Conservation (phyloP, 2,113 vertebrate genomes). For the Gavialis gangeticus region DNA sequence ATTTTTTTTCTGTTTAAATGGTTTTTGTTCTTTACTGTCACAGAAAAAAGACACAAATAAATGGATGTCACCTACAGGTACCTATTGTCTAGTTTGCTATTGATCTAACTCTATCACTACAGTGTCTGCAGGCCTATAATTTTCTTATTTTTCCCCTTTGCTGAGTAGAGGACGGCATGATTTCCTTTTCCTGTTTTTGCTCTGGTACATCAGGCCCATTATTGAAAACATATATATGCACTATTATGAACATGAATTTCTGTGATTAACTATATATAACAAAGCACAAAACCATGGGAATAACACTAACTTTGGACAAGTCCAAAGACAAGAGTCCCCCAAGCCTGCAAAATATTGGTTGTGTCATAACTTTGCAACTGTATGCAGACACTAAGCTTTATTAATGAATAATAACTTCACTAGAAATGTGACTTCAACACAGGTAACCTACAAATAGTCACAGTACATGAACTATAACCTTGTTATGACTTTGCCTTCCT, state of each 20-base stretch:
- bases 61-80: neutral
- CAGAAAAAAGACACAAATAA: neutral
- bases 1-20: neutral
- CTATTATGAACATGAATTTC: neutral
- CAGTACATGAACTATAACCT: slow-evolving; percentile 52
- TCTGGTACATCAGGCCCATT: neutral
- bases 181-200: neutral
- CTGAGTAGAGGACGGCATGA: neutral
- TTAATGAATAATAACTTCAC: neutral
- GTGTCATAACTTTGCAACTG: neutral
- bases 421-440: slow-evolving; percentile 37
- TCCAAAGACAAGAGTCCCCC: too few relatives aligned
- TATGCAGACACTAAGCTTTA: neutral
- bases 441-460: slow-evolving; percentile 30
- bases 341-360: too few relatives aligned
- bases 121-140: neutral
- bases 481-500: slow-evolving; percentile 71
- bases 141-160: neutral
- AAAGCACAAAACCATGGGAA: neutral
- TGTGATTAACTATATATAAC: neutral
- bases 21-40: neutral
- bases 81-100: neutral
- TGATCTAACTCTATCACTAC: neutral
- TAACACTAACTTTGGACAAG: neutral
- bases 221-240: neutral